Evolutionary conservation across 2,113 vertebrate genomes (phyloP).

Genomic region (Carassius auratus): DNA sequence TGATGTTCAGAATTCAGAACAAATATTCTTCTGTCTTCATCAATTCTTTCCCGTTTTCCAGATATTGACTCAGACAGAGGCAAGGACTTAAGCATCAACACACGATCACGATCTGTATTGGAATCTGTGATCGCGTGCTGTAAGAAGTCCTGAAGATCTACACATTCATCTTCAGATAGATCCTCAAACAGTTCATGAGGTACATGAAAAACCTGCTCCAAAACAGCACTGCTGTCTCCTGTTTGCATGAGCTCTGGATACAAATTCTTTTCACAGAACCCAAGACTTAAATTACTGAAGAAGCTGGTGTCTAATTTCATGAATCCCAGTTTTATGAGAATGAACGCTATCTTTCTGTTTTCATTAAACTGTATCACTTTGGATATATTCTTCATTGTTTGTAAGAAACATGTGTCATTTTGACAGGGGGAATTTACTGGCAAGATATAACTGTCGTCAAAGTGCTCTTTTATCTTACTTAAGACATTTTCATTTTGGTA

Average conservation of each 20-base stretch:
- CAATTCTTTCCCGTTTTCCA: slow-evolving; percentile 66
- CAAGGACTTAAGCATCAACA: slow-evolving; percentile 70
- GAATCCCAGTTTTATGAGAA: slow-evolving; percentile 75
- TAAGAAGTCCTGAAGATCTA: slow-evolving; percentile 61
- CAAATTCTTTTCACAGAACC: fast-evolving
- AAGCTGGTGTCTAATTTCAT: slow-evolving; percentile 63
- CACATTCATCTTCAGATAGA: slow-evolving; percentile 56
- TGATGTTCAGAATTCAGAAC: slow-evolving; percentile 55
- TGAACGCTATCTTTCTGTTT: background rate
- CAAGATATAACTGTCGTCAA: slow-evolving; percentile 70
- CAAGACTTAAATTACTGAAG: fast-evolving
- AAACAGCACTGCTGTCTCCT: slow-evolving; percentile 61
- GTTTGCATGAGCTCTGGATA: slow-evolving; percentile 56
- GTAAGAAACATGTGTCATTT: slow-evolving; percentile 54
- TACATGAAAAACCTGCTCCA: slow-evolving; percentile 65
- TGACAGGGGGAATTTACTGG: slow-evolving; percentile 67
- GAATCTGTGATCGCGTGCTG: slow-evolving; percentile 48
- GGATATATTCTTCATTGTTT: slow-evolving; percentile 69
- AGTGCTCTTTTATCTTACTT: slow-evolving; percentile 49
- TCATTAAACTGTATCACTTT: slow-evolving; percentile 44
- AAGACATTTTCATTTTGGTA: background rate
- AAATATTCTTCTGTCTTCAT: slow-evolving; percentile 60
- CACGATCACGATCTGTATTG: background rate
- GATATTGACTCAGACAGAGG: slow-evolving; percentile 77
- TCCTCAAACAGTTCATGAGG: slow-evolving; percentile 61